A percentile compares a stretch with the other conserved stretches of the same genome.
These are phyloP conservation scores for Meda fulgida DNA, from an alignment of 2,797 vertebrate genomes.

Conservation along the genomic window DNA sequence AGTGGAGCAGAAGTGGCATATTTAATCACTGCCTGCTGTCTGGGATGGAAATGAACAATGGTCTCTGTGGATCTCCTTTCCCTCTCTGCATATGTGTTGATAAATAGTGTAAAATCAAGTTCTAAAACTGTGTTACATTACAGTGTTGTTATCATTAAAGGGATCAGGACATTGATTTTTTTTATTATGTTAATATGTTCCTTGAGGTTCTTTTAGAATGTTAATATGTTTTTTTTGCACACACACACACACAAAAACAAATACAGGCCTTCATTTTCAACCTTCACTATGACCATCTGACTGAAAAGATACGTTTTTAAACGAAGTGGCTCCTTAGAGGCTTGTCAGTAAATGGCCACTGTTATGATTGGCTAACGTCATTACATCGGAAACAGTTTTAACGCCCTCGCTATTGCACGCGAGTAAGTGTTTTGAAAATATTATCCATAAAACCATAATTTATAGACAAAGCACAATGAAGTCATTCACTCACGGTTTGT, in stretches of 20 bases:
- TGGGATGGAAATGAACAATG: conserved; percentile 87
- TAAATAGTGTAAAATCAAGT: conserved; percentile 47
- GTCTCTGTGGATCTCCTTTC: conserved; percentile 82
- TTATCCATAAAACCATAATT: background rate
- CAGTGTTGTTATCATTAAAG: conserved; percentile 8
- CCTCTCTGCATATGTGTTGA: conserved; percentile 63
- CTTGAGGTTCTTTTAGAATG: background rate
- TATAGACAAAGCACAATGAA: background rate
- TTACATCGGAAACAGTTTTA: background rate
- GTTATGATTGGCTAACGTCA: background rate
- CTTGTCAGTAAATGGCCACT: background rate
- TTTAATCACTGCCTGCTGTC: conserved; percentile 90
- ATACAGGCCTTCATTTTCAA: background rate
- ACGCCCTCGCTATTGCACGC: background rate
- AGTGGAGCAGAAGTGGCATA: conserved; percentile 90
- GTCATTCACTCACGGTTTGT: background rate
- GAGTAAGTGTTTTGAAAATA: background rate
- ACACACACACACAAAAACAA: background rate
- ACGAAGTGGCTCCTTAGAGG: background rate
- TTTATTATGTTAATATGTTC: background rate
- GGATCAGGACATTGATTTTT: background rate
- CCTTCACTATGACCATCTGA: background rate
- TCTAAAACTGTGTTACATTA: conserved; percentile 3
- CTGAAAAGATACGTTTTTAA: background rate
- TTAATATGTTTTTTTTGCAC: background rate